phyloP scores from a whole-genome alignment of 2,888 invertebrate species.

The Drosophila putrida region DNA sequence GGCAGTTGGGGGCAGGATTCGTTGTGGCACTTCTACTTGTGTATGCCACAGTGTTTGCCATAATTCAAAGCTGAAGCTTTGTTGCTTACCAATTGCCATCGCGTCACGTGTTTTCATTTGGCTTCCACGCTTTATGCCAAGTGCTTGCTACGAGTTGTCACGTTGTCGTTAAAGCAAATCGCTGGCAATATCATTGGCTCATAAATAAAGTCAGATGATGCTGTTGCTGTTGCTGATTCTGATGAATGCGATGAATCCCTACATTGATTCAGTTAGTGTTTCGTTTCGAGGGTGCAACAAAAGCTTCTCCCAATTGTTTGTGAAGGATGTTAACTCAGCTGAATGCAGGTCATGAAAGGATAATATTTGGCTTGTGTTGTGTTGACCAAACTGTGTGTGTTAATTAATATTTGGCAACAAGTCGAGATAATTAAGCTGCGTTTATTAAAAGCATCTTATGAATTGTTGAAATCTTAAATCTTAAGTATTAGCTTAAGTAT shows the following conservation, averaged over 20 bases:
- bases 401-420: conserved; percentile 23
- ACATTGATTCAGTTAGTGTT: conserved; percentile 31
- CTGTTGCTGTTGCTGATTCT: conserved; percentile 12
- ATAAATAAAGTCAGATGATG: conserved; percentile 60
- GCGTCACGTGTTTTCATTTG: conserved; percentile 79
- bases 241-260: conserved; percentile 7
- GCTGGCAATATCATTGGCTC: conserved; percentile 66
- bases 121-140: conserved; percentile 50
- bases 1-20: conserved; percentile 2
- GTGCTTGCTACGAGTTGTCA: conserved; percentile 65
- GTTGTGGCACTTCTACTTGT: conserved; percentile 46
- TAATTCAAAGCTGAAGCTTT: conserved; percentile 75
- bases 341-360: conserved; percentile 16
- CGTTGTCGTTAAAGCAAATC: conserved; percentile 66
- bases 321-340: conserved; percentile 17
- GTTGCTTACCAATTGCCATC: conserved; percentile 74
- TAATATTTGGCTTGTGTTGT: conserved; percentile 16
- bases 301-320: conserved; percentile 9
- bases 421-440: conserved; percentile 5
- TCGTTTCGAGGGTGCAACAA: conserved; percentile 3
- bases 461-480: background rate
- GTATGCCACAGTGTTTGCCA: conserved; percentile 57
- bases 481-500: background rate
- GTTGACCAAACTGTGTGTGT: background rate
- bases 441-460: background rate